Evolutionary conservation across 92 coral and sea anemone species (phyloP).

Genomic region (Meandrina meandrites): DNA sequence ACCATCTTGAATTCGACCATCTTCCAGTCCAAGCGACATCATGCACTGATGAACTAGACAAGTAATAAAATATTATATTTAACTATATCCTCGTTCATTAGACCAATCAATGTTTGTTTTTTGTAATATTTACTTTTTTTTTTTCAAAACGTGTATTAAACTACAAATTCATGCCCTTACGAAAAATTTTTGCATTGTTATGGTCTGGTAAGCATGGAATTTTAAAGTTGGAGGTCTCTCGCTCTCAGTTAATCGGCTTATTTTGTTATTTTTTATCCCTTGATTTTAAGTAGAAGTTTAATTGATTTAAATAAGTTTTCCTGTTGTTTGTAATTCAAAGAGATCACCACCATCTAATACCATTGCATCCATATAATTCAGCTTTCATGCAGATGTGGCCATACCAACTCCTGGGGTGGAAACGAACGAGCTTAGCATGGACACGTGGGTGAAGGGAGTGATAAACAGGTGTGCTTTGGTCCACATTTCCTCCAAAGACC

Average conservation of each 20-base stretch:
- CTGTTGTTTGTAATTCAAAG: neutral
- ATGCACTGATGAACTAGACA: neutral
- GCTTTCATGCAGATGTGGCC: conserved; percentile 28
- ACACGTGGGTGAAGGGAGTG: conserved; percentile 23
- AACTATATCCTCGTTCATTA: neutral
- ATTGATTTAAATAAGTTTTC: too few relatives aligned
- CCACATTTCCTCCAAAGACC: conserved; percentile 38
- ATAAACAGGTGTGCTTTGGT: conserved; percentile 26
- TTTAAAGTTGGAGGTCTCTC: too few relatives aligned
- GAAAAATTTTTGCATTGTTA: too few relatives aligned
- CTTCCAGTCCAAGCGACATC: conserved; percentile 1
- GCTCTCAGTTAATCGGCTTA: too few relatives aligned
- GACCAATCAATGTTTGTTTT: too few relatives aligned
- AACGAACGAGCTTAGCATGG: conserved; percentile 37
- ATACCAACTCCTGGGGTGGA: conserved; percentile 37
- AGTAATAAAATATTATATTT: neutral
- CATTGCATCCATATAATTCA: conserved; percentile 49
- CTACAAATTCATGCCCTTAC: too few relatives aligned
- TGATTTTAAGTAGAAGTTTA: too few relatives aligned
- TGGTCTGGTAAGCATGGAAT: neutral
- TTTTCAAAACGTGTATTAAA: too few relatives aligned
- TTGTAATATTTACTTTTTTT: too few relatives aligned
- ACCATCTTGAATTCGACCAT: neutral
- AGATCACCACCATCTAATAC: neutral
- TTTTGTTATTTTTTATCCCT: too few relatives aligned